These are phyloP conservation scores for Saccopteryx bilineata DNA, from an alignment of 2,113 vertebrate species.

Conservation along the genomic window DNA sequence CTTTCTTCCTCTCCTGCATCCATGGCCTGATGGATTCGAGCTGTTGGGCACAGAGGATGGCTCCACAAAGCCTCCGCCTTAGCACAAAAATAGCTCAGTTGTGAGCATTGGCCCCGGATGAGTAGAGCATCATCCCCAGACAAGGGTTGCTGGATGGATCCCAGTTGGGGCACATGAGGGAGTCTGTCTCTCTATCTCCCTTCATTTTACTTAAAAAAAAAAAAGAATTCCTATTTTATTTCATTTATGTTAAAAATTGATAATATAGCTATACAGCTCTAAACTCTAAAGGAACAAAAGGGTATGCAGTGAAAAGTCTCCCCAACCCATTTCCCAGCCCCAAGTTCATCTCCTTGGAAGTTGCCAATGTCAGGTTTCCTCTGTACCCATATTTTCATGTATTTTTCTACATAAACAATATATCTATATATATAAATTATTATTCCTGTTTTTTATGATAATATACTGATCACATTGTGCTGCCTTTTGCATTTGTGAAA, in stretches of 20 bases:
- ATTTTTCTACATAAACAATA: constrained; percentile 10
- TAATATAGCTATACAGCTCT: not conserved
- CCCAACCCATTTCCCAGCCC: not conserved
- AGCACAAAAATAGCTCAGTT: too few species aligned
- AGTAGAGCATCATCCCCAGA: too few species aligned
- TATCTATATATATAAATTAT: not conserved
- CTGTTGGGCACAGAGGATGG: too few species aligned
- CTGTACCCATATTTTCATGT: not conserved
- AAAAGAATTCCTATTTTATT: too few species aligned
- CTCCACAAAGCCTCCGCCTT: too few species aligned
- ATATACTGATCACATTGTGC: not conserved
- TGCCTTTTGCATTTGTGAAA: not conserved
- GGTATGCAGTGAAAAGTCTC: not conserved
- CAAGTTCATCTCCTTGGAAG: not conserved
- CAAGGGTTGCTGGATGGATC: too few species aligned
- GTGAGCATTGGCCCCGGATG: too few species aligned
- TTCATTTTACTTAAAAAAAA: too few species aligned
- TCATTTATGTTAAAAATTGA: not conserved
- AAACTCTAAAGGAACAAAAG: not conserved
- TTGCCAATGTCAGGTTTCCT: constrained; percentile 3
- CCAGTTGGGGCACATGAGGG: too few species aligned
- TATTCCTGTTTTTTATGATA: not conserved
- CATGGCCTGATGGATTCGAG: too few species aligned
- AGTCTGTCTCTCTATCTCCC: too few species aligned
- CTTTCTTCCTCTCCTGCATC: too few species aligned